phyloP scores from a whole-genome alignment of 2,113 vertebrate species.

The Vombatus ursinus region DNA sequence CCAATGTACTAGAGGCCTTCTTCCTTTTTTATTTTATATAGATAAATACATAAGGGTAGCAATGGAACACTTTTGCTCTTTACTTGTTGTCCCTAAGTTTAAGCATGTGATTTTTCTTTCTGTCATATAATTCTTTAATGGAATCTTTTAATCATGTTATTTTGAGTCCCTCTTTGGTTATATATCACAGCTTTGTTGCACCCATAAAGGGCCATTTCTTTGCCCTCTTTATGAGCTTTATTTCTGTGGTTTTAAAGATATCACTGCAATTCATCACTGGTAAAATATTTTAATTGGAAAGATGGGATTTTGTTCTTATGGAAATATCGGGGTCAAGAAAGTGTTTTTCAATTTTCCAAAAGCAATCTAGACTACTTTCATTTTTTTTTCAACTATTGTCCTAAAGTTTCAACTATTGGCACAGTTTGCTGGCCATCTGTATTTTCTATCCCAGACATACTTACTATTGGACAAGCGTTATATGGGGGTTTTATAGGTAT shows the following conservation, averaged over 20 bases:
- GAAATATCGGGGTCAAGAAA: background rate
- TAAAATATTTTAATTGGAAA: background rate
- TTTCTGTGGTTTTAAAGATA: background rate
- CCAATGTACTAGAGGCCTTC: background rate
- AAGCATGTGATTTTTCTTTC: background rate
- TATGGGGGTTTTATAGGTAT: background rate
- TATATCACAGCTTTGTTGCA: background rate
- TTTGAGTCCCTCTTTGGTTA: background rate
- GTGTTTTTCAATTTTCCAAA: background rate
- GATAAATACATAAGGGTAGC: background rate
- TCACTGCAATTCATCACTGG: background rate
- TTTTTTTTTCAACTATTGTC: background rate
- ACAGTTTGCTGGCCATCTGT: background rate
- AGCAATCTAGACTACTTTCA: background rate
- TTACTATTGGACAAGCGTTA: background rate
- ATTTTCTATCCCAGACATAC: background rate
- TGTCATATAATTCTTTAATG: too few relatives aligned
- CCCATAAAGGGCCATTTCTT: background rate
- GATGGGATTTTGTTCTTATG: background rate
- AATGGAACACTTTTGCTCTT: background rate
- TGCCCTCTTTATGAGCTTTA: background rate
- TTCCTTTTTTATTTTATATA: background rate
- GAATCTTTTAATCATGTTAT: too few relatives aligned
- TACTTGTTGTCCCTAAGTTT: background rate
- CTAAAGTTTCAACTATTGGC: background rate